Base-by-base conservation (phyloP, 1,140 invertebrate species). In the Brachionus sp. region DNA sequence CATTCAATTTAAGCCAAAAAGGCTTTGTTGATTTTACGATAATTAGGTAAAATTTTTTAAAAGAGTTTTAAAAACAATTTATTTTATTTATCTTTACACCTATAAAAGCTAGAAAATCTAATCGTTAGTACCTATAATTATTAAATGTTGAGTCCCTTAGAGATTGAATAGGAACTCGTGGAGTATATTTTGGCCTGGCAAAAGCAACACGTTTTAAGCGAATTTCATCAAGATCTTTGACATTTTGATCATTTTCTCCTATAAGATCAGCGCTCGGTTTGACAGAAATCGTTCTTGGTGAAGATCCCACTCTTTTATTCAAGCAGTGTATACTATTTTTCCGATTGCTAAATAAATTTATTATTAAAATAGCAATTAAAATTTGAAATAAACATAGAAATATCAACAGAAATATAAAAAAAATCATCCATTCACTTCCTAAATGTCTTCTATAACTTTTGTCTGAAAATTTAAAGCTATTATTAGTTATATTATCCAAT, bases 271-370 rank as follows among this genome's bases (percentile, higher is more conserved):
- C 16, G 16, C 13, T 70, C 2, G 12, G 66, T 33, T n/a, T 4
- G 7, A 70, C 35, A 39, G 66, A 70, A 70, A 70, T 70, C 16
- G 66, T 3, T 39, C 13, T 70, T n/a, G 66, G 66, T 9, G 35
- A 19, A 19, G 66, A 70, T 10, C 37, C 66, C 16, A 44, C 37
- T 70, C 35, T n/a, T 39, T 70, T 39, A 39, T 39, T n/a, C 5
- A 70, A 16, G 16, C 66, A 70, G 16, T 39, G n/a, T n/a, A 70
- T n/a, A 70, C 37, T 70, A 39, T 70, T 70, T 37, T 70, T 44
- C n/a, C 66, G n/a, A 37, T 70, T 70, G 37, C 29, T 37, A 70
- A 19, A 70, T 16, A 37, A 70, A 35, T 19, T 16, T 19, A 37
- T 19, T 66, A 66, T 5, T 16, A 39, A 10, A 37, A 70, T 19